phyloP scores from a whole-genome alignment of 2,797 vertebrate species.

The Lepus townsendii region DNA sequence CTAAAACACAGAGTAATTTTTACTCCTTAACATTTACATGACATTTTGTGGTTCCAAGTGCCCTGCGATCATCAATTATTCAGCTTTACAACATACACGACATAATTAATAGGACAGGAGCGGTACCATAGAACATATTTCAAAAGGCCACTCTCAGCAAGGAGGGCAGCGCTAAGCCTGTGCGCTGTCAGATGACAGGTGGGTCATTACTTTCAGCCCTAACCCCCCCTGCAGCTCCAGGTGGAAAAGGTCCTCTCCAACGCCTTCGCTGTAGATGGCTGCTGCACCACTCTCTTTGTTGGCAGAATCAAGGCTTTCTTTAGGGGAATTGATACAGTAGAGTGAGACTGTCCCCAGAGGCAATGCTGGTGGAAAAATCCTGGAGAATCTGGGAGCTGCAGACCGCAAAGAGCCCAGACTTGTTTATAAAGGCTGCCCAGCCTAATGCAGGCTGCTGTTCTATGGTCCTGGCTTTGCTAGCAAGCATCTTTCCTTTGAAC shows the following conservation, averaged over 20 bases:
- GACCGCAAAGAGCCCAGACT: too few relatives aligned
- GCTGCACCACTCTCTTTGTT: not conserved
- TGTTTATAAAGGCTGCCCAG: not conserved
- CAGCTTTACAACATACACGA: conserved; percentile 64
- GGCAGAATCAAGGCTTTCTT: not conserved
- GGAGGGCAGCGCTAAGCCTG: not conserved
- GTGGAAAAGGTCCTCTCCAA: not conserved
- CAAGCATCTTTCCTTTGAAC: not conserved
- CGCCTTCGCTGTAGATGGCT: fast-evolving
- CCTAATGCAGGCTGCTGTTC: not conserved
- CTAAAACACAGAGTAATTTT: conserved; percentile 61
- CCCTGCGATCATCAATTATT: conserved; percentile 78
- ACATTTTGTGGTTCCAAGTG: conserved; percentile 65
- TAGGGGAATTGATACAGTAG: not conserved
- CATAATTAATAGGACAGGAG: conserved; percentile 71
- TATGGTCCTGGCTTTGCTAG: too few relatives aligned
- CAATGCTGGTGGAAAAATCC: not conserved
- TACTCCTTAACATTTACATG: conserved; percentile 78
- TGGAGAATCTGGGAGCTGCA: not conserved
- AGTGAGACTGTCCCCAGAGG: not conserved
- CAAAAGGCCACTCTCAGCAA: conserved; percentile 69
- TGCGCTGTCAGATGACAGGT: conserved; percentile 16
- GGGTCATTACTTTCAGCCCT: not conserved
- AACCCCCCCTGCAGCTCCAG: not conserved
- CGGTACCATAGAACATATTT: conserved; percentile 68